Conservation (phyloP, 2,797 vertebrate genomes). For the Channa striata region DNA sequence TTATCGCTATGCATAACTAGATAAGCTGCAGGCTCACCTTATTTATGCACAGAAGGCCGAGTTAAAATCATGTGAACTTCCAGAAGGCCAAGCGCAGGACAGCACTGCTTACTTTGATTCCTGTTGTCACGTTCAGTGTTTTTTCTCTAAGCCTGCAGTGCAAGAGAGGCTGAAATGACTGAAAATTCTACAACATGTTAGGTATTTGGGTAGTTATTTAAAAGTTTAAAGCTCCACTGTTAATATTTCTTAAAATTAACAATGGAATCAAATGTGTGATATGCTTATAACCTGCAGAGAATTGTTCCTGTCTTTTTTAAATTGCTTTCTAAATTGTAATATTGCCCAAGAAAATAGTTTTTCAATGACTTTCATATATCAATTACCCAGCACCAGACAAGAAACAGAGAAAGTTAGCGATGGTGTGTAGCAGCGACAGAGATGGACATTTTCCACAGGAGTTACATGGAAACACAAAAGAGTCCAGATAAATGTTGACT, state of each 20-base stretch:
- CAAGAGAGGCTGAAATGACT: not conserved
- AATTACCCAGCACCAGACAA: not conserved
- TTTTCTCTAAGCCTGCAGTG: not conserved
- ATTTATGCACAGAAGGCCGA: slow-evolving; percentile 22
- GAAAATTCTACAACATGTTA: not conserved
- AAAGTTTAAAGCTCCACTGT: slow-evolving; percentile 6
- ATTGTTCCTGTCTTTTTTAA: no score
- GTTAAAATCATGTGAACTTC: slow-evolving; percentile 20
- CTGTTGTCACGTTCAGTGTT: not conserved
- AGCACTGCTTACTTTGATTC: slow-evolving; percentile 8
- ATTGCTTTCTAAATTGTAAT: no score
- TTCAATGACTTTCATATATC: no score
- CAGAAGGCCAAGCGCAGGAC: slow-evolving; percentile 7
- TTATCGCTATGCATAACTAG: slow-evolving; percentile 43
- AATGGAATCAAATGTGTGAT: not conserved
- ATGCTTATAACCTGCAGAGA: not conserved
- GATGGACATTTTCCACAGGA: no score
- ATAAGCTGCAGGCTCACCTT: slow-evolving; percentile 45
- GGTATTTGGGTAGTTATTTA: not conserved
- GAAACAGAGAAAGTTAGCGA: not conserved
- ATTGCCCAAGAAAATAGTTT: no score
- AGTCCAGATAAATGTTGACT: no score
- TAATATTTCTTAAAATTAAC: no score
- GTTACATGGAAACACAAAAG: no score
- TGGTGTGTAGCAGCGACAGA: no score